A percentile compares a stretch with the other conserved stretches of the same genome.
These are phyloP conservation scores for Pristionchus maxplancki DNA, from an alignment of 2,888 invertebrate species.

Conservation along the genomic window DNA sequence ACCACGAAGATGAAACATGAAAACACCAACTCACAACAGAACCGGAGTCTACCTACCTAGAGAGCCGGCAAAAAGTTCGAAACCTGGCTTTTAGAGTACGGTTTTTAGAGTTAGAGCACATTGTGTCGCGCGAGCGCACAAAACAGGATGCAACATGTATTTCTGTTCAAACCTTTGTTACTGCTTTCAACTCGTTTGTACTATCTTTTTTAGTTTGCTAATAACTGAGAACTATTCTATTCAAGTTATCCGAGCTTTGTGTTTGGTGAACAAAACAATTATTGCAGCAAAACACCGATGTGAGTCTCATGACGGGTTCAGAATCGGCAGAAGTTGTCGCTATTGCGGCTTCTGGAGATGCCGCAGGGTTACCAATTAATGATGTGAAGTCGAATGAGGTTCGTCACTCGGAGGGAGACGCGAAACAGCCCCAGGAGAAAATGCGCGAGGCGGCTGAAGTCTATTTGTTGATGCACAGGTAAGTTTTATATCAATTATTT, in stretches of 20 bases:
- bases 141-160: too few relatives aligned
- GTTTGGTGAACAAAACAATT: too few relatives aligned
- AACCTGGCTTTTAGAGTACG: too few relatives aligned
- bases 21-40: constrained; percentile 27
- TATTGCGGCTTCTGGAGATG: constrained; percentile 12
- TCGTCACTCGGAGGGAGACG: not conserved
- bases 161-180: not conserved
- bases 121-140: not conserved
- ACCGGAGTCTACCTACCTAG: not conserved
- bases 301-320: constrained; percentile 29
- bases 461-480: constrained; percentile 77
- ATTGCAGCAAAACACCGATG: not conserved
- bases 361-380: not conserved
- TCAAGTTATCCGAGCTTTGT: not conserved
- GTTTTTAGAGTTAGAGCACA: not conserved
- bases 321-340: constrained; percentile 28
- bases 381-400: constrained; percentile 6
- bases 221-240: not conserved
- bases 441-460: constrained; percentile 68
- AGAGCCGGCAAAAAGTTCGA: not conserved
- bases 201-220: not conserved
- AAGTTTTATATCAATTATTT: constrained; percentile 81
- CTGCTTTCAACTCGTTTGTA: not conserved
- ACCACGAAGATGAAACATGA: not conserved
- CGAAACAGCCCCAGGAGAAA: not conserved